Conservation (phyloP, 2,888 invertebrate species). For the Hydropsyche betteni region DNA sequence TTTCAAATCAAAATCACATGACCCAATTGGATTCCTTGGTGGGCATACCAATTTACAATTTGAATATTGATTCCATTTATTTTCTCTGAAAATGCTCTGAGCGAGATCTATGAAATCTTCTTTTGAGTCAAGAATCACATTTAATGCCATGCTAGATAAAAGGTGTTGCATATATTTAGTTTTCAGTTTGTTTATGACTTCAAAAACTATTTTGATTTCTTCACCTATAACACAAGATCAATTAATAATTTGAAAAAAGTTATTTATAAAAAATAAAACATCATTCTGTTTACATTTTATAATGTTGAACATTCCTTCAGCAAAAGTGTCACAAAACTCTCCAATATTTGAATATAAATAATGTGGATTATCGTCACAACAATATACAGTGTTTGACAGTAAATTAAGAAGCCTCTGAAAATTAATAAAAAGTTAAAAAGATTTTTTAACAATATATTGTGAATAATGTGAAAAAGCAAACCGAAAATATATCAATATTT, state of each 20-base stretch:
- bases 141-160: conserved; percentile 35
- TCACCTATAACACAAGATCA: conserved; percentile 33
- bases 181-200: conserved; percentile 35
- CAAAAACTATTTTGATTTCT: conserved; percentile 32
- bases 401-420: conserved; percentile 43
- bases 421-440: neutral
- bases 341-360: conserved; percentile 44
- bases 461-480: conserved; percentile 54
- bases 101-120: conserved; percentile 41
- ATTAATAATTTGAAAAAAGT: neutral
- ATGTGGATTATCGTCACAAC: conserved; percentile 37
- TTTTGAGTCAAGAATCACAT: conserved; percentile 37
- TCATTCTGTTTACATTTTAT: conserved; percentile 33
- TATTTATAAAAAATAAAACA: neutral
- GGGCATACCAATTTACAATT: neutral
- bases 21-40: no score
- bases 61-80: conserved; percentile 41
- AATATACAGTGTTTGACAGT: conserved; percentile 39
- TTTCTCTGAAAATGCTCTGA: conserved; percentile 40
- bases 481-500: conserved; percentile 58
- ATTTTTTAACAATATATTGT: neutral
- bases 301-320: conserved; percentile 43
- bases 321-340: conserved; percentile 35
- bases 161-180: conserved; percentile 42
- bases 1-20: no score